phyloP scores from a whole-genome alignment of 2,797 vertebrate species.

The Macrochelys suwanniensis region DNA sequence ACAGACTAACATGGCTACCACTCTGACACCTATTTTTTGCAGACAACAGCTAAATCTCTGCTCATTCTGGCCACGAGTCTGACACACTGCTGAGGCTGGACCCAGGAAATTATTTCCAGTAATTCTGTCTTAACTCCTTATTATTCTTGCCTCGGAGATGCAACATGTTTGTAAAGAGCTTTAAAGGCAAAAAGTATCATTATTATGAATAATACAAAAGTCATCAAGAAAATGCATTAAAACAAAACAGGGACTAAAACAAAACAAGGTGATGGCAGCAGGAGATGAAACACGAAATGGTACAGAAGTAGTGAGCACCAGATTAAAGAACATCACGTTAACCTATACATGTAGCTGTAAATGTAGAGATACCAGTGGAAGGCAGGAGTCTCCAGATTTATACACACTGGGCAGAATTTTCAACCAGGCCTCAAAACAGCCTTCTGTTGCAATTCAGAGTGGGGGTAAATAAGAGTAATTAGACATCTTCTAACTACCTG shows the following conservation, averaged over 20 bases:
- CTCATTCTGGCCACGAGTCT: background rate
- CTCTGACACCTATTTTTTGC: background rate
- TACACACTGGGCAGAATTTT: background rate
- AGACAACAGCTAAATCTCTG: background rate
- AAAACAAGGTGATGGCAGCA: slow-evolving; percentile 53
- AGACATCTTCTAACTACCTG: background rate
- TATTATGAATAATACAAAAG: slow-evolving; percentile 70
- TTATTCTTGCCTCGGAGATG: slow-evolving; percentile 58
- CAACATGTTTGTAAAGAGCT: slow-evolving; percentile 54
- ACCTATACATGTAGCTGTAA: background rate
- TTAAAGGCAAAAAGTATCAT: slow-evolving; percentile 48
- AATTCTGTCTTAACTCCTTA: slow-evolving; percentile 30
- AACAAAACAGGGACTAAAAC: slow-evolving; percentile 46
- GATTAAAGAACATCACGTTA: slow-evolving; percentile 26
- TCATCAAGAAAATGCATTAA: slow-evolving; percentile 53
- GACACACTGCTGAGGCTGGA: background rate
- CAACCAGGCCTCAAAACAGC: background rate
- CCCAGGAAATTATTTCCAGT: background rate
- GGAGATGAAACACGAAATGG: slow-evolving; percentile 21
- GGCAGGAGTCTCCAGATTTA: background rate
- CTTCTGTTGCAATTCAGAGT: background rate
- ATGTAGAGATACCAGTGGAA: background rate
- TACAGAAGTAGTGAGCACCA: slow-evolving; percentile 1
- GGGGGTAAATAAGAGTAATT: background rate
- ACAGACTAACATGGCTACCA: too few relatives aligned